Evolutionary conservation across 2,797 vertebrate genomes (phyloP).

Genomic region (Dicrostonyx torquatus): DNA sequence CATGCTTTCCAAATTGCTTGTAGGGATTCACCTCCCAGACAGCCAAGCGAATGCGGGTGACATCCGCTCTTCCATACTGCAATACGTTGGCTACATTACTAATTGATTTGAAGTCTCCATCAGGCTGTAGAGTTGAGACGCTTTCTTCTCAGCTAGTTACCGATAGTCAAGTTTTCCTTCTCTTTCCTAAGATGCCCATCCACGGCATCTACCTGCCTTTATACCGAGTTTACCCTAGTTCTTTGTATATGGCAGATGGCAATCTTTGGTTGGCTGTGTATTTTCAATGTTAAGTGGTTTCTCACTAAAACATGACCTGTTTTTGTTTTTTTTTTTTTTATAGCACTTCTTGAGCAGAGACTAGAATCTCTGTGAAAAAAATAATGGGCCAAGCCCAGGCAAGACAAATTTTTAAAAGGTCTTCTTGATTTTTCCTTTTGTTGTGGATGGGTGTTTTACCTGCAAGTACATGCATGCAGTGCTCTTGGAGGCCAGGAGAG

Average conservation of each 20-base stretch:
- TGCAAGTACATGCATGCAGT: background rate
- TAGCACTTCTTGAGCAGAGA: background rate
- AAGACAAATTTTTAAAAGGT: background rate
- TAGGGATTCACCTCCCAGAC: background rate
- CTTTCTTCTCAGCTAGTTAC: background rate
- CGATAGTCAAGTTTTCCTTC: background rate
- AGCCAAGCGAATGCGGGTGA: background rate
- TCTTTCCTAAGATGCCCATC: background rate
- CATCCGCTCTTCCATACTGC: background rate
- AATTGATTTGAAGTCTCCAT: background rate
- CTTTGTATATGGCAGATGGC: background rate
- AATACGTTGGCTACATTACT: background rate
- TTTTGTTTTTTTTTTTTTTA: too few species aligned
- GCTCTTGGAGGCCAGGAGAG: too few species aligned
- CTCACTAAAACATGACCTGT: background rate
- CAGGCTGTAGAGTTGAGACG: background rate
- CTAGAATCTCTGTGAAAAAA: background rate
- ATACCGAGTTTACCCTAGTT: background rate
- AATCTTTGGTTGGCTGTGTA: background rate
- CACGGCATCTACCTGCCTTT: background rate
- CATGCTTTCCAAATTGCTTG: background rate
- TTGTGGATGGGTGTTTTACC: background rate
- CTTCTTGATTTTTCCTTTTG: background rate
- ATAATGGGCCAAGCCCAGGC: background rate
- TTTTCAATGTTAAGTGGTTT: background rate